phyloP scores from a whole-genome alignment of 2,797 vertebrate species.

The Astyanax mexicanus region DNA sequence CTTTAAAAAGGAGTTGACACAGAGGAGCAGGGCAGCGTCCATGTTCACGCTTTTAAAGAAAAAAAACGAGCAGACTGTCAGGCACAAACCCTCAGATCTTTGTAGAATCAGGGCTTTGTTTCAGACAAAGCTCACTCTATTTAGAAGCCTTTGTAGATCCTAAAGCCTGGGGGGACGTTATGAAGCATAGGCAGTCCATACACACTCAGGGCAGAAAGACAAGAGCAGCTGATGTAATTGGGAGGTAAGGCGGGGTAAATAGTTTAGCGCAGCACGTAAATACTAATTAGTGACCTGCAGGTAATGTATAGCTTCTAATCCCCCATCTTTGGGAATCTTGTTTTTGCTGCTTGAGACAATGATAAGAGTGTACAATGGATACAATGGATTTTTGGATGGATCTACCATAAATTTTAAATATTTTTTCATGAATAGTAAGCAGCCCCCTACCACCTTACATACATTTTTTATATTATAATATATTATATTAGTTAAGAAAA shows the following conservation, averaged over 20 bases:
- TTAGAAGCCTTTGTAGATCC: slow-evolving; percentile 34
- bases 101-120: neutral
- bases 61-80: slow-evolving; percentile 65
- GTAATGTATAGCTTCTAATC: neutral
- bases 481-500: no score
- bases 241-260: slow-evolving; percentile 60
- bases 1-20: slow-evolving; percentile 52
- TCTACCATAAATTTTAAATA: no score
- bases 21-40: slow-evolving; percentile 57
- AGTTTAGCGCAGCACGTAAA: slow-evolving; percentile 2
- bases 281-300: slow-evolving; percentile 14
- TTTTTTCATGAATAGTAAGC: no score
- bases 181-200: slow-evolving; percentile 22
- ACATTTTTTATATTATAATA: no score
- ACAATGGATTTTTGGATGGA: no score
- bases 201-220: slow-evolving; percentile 47
- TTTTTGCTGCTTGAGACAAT: no score
- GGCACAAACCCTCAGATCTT: slow-evolving; percentile 17
- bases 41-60: slow-evolving; percentile 60
- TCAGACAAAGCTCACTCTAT: slow-evolving; percentile 2
- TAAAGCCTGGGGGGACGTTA: slow-evolving; percentile 14
- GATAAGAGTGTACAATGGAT: no score
- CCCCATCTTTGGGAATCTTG: neutral
- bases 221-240: slow-evolving; percentile 69
- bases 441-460: no score